Percentiles rank a stretch among this genome's conserved stretches.
These are phyloP conservation scores for Apteryx mantelli DNA, from an alignment of 2,113 vertebrate species.

Conservation along the genomic window DNA sequence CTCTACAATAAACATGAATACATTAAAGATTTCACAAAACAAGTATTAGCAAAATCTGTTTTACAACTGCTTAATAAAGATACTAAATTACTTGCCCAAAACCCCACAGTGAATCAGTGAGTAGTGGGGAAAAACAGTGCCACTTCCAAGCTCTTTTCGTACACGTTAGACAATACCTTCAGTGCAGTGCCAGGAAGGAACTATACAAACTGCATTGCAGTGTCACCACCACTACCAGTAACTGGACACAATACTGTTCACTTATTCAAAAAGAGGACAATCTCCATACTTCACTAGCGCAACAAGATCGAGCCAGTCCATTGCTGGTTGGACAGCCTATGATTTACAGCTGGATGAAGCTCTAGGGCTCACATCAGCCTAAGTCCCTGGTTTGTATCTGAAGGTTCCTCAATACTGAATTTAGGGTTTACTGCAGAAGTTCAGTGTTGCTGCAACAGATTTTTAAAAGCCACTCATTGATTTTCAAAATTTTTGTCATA, in stretches of 20 bases:
- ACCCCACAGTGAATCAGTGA: not conserved
- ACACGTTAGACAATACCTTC: not conserved
- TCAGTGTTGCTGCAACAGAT: not conserved
- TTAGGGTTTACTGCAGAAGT: not conserved
- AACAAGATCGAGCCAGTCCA: fast-evolving
- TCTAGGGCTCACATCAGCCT: fast-evolving
- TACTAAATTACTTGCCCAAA: not conserved
- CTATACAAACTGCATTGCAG: not conserved
- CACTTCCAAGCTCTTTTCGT: not conserved
- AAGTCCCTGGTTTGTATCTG: not conserved
- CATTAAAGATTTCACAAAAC: not conserved
- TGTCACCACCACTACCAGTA: not conserved
- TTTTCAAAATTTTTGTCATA: not conserved
- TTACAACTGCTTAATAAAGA: not conserved
- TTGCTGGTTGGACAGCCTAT: not conserved
- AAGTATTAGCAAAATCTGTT: not conserved
- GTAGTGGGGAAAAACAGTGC: fast-evolving
- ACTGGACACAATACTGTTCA: not conserved
- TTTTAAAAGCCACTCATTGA: not conserved
- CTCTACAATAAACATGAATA: not conserved
- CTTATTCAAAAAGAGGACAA: not conserved
- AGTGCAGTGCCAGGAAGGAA: not conserved
- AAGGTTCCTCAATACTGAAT: not conserved
- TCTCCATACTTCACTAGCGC: not conserved
- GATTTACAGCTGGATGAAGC: not conserved